These are phyloP conservation scores for Dreissena rostriformis DNA, from an alignment of 1,140 invertebrate species.

Conservation along the genomic window DNA sequence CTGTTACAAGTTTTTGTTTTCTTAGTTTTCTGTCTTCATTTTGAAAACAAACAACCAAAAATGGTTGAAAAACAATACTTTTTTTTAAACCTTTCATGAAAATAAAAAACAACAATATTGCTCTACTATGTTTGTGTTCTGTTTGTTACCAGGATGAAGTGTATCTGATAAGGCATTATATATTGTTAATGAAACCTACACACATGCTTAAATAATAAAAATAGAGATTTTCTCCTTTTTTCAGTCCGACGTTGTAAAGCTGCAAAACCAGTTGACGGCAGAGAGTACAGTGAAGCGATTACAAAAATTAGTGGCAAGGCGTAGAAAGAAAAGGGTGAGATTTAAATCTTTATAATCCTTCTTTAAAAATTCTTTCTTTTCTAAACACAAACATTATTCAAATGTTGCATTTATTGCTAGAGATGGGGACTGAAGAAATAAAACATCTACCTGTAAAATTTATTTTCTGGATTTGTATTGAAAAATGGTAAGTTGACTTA, in stretches of 20 bases:
- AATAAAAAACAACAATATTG: too few species aligned
- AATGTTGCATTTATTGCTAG: too few species aligned
- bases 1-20: too few species aligned
- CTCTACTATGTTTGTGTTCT: background rate
- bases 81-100: background rate
- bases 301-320: background rate
- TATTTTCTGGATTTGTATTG: too few species aligned
- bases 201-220: background rate
- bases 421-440: too few species aligned
- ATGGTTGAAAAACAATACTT: background rate
- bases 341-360: background rate
- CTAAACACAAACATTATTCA: too few species aligned
- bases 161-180: background rate
- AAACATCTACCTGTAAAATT: too few species aligned
- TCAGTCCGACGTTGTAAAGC: conserved; percentile 28
- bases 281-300: conserved; percentile 27
- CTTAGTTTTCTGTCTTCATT: too few species aligned
- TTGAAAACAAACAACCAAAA: background rate
- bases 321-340: conserved; percentile 50
- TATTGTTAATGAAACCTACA: background rate
- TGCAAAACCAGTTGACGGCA: conserved; percentile 31
- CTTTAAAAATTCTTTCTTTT: too few species aligned
- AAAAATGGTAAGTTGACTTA: too few species aligned
- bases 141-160: background rate
- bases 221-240: background rate